These are phyloP conservation scores for Plagiodera versicolora DNA, from an alignment of 2,888 invertebrate genomes.

Conservation along the genomic window DNA sequence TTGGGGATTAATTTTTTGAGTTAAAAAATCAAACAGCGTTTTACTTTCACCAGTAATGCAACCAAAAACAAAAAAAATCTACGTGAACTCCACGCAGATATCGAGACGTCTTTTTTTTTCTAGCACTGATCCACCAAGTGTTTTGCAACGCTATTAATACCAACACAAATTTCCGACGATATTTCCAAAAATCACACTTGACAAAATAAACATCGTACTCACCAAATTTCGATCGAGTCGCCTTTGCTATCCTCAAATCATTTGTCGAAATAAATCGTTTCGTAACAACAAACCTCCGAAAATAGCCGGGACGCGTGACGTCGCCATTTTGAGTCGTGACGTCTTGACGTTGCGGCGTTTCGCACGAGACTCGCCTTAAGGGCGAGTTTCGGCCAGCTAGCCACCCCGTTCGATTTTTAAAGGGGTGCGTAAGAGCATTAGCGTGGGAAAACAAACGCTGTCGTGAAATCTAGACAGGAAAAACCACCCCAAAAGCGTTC, in stretches of 20 bases:
- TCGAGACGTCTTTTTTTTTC: no score
- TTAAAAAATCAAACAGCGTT: not conserved
- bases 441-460: no score
- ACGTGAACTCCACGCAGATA: no score
- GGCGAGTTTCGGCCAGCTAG: not conserved
- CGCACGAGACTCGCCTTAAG: not conserved
- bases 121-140: no score
- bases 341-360: constrained; percentile 15
- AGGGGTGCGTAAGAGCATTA: no score
- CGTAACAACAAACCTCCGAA: constrained; percentile 38
- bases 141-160: not conserved
- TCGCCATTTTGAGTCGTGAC: constrained; percentile 36
- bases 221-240: constrained; percentile 22
- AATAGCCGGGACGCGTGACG: constrained; percentile 36
- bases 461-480: no score
- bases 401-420: not conserved
- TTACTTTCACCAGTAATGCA: not conserved
- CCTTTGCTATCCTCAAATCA: constrained; percentile 16
- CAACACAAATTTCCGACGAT: not conserved
- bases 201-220: constrained; percentile 14
- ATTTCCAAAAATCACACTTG: not conserved
- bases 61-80: not conserved
- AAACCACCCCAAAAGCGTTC: no score
- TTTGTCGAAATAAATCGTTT: constrained; percentile 30
- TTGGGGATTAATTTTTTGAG: not conserved